phyloP scores from a whole-genome alignment of 2,113 vertebrate species.

The Phylloscopus trochilus region DNA sequence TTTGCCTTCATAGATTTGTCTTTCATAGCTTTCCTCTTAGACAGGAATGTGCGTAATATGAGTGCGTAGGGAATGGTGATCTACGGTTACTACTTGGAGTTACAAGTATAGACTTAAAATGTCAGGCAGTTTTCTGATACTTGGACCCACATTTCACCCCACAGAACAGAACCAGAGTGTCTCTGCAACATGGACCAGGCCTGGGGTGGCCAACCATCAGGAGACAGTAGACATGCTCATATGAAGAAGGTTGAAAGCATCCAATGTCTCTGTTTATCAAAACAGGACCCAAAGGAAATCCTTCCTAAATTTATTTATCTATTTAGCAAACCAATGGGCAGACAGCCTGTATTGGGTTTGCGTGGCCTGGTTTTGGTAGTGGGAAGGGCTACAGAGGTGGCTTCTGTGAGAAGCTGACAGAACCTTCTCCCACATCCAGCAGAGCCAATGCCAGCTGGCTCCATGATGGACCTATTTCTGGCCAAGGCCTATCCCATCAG shows the following conservation, averaged over 20 bases:
- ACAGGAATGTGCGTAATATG: no score
- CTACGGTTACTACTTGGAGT: not conserved
- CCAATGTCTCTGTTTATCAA: not conserved
- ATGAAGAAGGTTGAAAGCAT: not conserved
- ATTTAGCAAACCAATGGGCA: not conserved
- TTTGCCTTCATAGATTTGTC: not conserved
- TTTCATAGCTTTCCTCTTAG: not conserved
- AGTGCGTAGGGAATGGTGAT: accelerated
- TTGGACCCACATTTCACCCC: not conserved
- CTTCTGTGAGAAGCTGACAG: not conserved
- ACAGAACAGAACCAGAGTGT: not conserved
- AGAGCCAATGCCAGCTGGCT: not conserved
- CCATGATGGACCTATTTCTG: not conserved
- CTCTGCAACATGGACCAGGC: not conserved
- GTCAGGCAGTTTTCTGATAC: not conserved
- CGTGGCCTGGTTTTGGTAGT: not conserved
- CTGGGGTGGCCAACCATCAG: not conserved
- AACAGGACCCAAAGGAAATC: not conserved
- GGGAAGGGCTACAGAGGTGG: not conserved
- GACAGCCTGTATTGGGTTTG: not conserved
- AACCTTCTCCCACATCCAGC: not conserved
- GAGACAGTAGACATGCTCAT: not conserved
- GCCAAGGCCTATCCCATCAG: not conserved
- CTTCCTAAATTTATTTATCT: not conserved
- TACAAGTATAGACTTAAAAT: not conserved